Percentiles rank a stretch among this genome's conserved stretches.
Evolutionary conservation across 2,888 invertebrate genomes (phyloP).

Genomic region (Pseudococcus viburni): DNA sequence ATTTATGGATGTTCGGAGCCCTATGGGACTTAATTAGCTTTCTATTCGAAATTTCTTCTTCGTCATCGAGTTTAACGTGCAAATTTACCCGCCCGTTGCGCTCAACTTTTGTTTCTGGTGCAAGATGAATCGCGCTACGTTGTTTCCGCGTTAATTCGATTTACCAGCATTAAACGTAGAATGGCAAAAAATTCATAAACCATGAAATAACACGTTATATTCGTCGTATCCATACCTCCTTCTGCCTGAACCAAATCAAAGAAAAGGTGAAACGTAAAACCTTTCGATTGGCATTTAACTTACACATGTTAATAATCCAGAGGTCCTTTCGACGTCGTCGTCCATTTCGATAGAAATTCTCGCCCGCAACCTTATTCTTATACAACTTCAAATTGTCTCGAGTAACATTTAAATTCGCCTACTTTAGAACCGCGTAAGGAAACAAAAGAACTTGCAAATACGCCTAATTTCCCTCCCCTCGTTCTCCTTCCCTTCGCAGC

Average conservation of each 20-base stretch:
- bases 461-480: constrained; percentile 25
- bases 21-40: constrained; percentile 64
- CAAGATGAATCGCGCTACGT: constrained; percentile 12
- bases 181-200: background rate
- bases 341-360: constrained; percentile 13
- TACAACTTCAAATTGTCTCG: background rate
- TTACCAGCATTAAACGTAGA: too few relatives aligned
- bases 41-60: constrained; percentile 61
- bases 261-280: too few relatives aligned
- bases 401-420: constrained; percentile 29
- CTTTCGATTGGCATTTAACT: background rate
- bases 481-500: background rate
- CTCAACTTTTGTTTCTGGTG: background rate
- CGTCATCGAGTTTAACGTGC: constrained; percentile 63
- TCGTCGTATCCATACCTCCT: too few relatives aligned
- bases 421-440: background rate
- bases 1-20: constrained; percentile 60
- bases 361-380: constrained; percentile 45
- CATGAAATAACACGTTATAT: too few relatives aligned
- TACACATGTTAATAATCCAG: background rate
- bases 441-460: constrained; percentile 38
- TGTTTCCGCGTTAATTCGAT: background rate
- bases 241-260: too few relatives aligned
- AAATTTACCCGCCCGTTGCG: background rate
- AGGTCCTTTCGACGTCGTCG: background rate